Base-by-base conservation (phyloP, 1,140 invertebrate genomes). In the Drosophila auraria region DNA sequence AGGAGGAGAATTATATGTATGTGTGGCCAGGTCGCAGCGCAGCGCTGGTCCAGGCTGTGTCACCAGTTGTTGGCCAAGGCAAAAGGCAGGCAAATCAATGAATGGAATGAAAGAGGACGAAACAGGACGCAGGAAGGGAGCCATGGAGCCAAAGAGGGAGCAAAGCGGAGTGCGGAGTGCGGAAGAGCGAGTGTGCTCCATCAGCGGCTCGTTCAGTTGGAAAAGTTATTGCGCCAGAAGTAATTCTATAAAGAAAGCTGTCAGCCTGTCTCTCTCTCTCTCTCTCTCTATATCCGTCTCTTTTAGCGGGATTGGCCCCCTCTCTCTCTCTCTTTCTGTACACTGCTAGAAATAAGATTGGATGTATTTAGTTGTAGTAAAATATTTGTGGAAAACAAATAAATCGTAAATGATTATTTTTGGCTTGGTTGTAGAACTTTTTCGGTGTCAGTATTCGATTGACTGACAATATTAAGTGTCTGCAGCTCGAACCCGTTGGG, bases 181-280 rank as follows among this genome's bases (percentile, higher is more conserved):
- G 64, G 66, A 36, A 69, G 42, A 74, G 53, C 42, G 74, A 72
- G 72, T 81, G 83, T 66, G 77, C 86, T 86, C 81, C 87, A 86
- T 90, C 82, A 90, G 45, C 70, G 76, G 82, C 58, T 86, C 82
- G 76, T 84, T 90, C 86, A 74, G 63, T 84, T 90, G 86, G 86
- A 90, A 90, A 90, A 90, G 63, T 82, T 90, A 90, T 77, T 90
- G 86, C 86, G 86, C 86, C 86, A 90, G 86, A 90, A 90, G 86
- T 90, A 90, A 90, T 90, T 90, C 86, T 82, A 90, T 90, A 90
- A 90, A 90, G 86, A 90, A 82, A 90, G 78, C 84, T 62, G 72
- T 54, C 75, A 68, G 70, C 56, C 44, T 78, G 45, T 60, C 51
- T 40, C 30, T 33, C 50, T 62, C n/a, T 17, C 36, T 14, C 14